Evolutionary conservation across 2,888 invertebrate genomes (phyloP).

Genomic region (Drosophila infuscata): DNA sequence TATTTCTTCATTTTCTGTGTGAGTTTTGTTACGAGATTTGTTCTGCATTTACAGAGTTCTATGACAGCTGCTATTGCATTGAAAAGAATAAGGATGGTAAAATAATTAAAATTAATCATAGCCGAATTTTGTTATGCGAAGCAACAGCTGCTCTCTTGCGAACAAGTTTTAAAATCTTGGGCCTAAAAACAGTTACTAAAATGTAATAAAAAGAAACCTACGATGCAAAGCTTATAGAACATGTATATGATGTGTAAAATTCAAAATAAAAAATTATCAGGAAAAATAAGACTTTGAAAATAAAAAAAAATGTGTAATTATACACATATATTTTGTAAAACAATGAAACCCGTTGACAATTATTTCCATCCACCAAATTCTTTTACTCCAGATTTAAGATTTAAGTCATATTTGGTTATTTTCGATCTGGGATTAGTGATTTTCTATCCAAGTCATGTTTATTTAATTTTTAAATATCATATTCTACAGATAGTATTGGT

Average conservation of each 20-base stretch:
- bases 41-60: conserved; percentile 98
- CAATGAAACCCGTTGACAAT: neutral
- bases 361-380: neutral
- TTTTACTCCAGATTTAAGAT: neutral
- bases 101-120: conserved; percentile 92
- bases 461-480: neutral
- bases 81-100: conserved; percentile 94
- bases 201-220: conserved; percentile 86
- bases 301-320: neutral
- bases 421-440: neutral
- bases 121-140: conserved; percentile 96
- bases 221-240: neutral
- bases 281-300: neutral
- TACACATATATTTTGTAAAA: neutral
- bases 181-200: conserved; percentile 94
- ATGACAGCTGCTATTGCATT: conserved; percentile 98
- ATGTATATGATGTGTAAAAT: neutral
- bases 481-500: neutral
- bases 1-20: conserved; percentile 94
- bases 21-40: conserved; percentile 98
- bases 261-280: neutral
- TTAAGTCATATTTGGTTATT: neutral
- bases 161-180: conserved; percentile 95
- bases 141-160: conserved; percentile 95
- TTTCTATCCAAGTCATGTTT: neutral